Base-by-base conservation (phyloP, 2,888 invertebrate species). In the Dichetophora obliterata region DNA sequence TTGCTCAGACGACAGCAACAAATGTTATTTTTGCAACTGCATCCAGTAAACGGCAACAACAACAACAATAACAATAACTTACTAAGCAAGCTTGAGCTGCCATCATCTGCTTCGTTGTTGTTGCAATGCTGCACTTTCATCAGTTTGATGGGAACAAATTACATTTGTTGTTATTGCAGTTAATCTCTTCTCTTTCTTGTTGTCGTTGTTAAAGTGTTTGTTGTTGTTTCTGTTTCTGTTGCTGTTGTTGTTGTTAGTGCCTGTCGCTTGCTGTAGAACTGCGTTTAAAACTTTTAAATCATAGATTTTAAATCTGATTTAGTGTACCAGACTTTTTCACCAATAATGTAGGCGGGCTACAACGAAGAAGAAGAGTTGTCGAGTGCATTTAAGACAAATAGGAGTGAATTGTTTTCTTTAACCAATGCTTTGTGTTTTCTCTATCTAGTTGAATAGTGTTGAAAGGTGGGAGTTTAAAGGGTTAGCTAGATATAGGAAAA, bases 1-100 rank as follows among this genome's bases (percentile, higher is more conserved):
- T 61, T 31, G 31, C 48, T 48, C 48, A 72, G 61, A 61, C 59
- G 59, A 72, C 72, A 72, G 61, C 72, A 72, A 72, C 61, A 71
- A 71, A 48, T 61, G 72, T 72, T 54, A 57, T 52, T 69, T 54
- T 31, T 69, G 43, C 37, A 22, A 54, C 24, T 69, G 69, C 34
- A 31, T 9, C 34, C 37, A 43, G 43, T 43, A 43, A 59, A 59
- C 59, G 14, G 24, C 59, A 66, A 19, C 43, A 37, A 19, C 66
- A 37, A 19, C 43, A 65, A 16, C 65, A 65, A 5, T 37, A 37
- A 43, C 66, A 66, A 34, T 5, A 66, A 66, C 59, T 24, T 6
- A 66, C 22, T 2, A 43, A 24, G 22, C 43, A 48, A 66, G 37
- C 22, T 43, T 66, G n/a, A 24, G 34, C 48, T 66, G 5, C 19